A percentile compares a stretch with the other conserved stretches of the same genome.
Conservation (phyloP, 2,113 vertebrate species). For the Scortum barcoo region DNA sequence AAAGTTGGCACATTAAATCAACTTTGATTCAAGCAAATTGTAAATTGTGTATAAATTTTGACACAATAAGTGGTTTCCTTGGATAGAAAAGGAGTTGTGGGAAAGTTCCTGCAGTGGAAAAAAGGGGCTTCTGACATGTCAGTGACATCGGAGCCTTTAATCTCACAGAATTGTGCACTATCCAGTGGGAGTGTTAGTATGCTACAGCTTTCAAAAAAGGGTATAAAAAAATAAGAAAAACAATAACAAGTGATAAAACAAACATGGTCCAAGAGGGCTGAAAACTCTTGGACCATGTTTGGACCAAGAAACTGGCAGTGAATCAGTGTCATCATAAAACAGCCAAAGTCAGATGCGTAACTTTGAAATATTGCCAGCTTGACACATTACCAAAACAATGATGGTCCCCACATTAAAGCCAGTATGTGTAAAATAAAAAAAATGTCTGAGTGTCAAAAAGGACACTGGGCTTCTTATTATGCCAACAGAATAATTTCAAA, state of each 20-base stretch:
- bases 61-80: not conserved
- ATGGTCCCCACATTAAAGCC: not conserved
- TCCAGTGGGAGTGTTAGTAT: not conserved
- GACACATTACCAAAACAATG: not conserved
- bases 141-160: not conserved
- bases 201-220: not conserved
- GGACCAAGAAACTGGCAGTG: not conserved
- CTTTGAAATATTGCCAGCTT: no score
- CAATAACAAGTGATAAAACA: not conserved
- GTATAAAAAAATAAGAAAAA: not conserved
- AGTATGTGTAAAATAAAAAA: no score
- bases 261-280: not conserved
- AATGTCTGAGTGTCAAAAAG: no score
- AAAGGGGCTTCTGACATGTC: not conserved
- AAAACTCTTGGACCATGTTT: not conserved
- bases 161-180: constrained; percentile 22
- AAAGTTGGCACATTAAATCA: not conserved
- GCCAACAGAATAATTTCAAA: no score
- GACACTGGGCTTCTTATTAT: not conserved
- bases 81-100: not conserved
- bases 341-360: no score
- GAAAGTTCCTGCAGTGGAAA: constrained; percentile 15
- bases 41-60: not conserved
- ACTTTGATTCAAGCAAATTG: not conserved
- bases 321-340: not conserved